Evolutionary conservation across 1,140 invertebrate genomes (phyloP), one percentile per base, ranked within the genome.

Genomic region (Saxidomus purpurata): DNA sequence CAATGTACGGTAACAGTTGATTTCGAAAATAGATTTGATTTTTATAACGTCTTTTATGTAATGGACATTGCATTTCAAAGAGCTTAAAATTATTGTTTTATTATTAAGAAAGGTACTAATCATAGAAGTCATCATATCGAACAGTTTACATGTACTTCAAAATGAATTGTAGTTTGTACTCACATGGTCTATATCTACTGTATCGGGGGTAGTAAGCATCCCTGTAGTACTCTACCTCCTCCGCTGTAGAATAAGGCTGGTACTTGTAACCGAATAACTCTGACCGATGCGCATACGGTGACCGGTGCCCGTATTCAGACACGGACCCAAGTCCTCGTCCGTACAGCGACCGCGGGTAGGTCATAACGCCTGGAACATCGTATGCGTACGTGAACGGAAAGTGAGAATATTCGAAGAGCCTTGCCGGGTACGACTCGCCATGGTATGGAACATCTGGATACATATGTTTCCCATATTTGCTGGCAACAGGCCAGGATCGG

Each of bases 321-420:
- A 34, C n/a, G 4, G n/a, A 13, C 9, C 40, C 19, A 34, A 67
- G n/a, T 8, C 25, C 25, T 43, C 69, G 6, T 4, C 69, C 69
- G 22, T 74, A 74, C 40, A 40, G 4, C 40, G 69, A 74, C 22
- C 69, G 13, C 6, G 36, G 69, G 38, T 74, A 74, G 13, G 34
- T 40, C 8, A 74, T 74, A 17, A 74, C 69, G 6, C 38, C 38
- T 25, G 69, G 69, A 13, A 74, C 69, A n/a, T 74, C 69, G 69
- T 74, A 74, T 15, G 69, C 69, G 36, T 74, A 74, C 9, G 69
- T 74, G n/a, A 40, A 74, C n/a, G 69, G 69, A 43, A 74, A 74
- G 38, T 74, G 6, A 8, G 69, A 40, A 36, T 40, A 74, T 43
- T 74, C 69, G 22, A 9, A 31, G n/a, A 40, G 17, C 40, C 40